Base-by-base conservation (phyloP, 1,140 invertebrate genomes). In the Caligus rogercresseyi region DNA sequence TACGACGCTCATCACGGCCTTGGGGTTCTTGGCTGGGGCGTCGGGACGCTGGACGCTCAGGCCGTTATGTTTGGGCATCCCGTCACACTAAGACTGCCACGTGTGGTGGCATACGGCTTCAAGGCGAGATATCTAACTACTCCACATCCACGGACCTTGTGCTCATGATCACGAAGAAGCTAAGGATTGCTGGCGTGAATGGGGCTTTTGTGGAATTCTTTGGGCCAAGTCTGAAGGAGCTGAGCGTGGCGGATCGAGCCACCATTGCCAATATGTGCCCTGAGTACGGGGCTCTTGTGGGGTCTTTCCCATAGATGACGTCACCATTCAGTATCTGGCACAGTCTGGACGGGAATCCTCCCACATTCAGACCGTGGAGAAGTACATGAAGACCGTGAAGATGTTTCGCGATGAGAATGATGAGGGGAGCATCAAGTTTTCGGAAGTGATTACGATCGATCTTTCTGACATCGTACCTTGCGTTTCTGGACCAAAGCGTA, bases 151-250 rank as follows among this genome's bases (percentile, higher is more conserved):
- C 78, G 7, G 77, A 79, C 67, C 69, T 79, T 14, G 78, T 79
- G 3, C 70, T 79, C 3, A 78, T 77, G 21, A 75, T 78, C 31
- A 78, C 77, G 1, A 64, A 66, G 54, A 21, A 25, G 68, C 69
- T 79, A 61, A 67, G 78, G 19, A 69, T 74, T 43, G 67, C 76
- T 54, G 77, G 76, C 19, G 76, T 78, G 14, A 76, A 77, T 11
- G 76, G 75, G 58, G 78, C 78, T 67, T 78, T 79, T 71, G 77
- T 78, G 19, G 77, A 78, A 67, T 78, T 78, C 67, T 78, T 75
- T 66, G 77, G 77, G n/a, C 70, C 73, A 3, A 75, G 77, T 24
- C 72, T 78, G 13, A 64, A 68, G 3, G 61, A 69, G 1, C 66
- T 78, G 21, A 74, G 72, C 54, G 75, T 78, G 19, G 77, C 78